Evolutionary conservation across 2,113 vertebrate genomes (phyloP), one percentile per base, ranked within the genome.

Genomic region (Platichthys stellatus): DNA sequence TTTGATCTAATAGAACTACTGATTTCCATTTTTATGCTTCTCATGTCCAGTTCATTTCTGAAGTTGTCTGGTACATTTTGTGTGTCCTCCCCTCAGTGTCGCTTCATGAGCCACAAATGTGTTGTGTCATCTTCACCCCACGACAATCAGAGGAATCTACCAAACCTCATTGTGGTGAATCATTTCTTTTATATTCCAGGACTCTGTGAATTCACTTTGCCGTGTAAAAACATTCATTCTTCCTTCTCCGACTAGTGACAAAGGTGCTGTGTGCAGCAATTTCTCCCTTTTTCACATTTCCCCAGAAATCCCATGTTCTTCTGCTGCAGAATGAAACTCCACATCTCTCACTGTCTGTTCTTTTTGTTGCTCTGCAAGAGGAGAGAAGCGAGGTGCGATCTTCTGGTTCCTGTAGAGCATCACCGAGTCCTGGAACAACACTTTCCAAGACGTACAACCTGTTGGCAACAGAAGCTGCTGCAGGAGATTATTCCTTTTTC

Each of bases 241-340:
- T 71, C 18, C 24, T 2, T 59, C 58, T 26, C 61, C 84, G 64
- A 62, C 72, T 81, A 81, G 81, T 88, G 83, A 88, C 81, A 84
- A 83, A 77, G 63, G 56, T 20, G 56, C 49, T 5, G 12, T 8
- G 72, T 59, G 76, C 63, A 38, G 45, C 65, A 65, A n/a, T 47
- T 58, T 43, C 8, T 0, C n/a, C 69, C 35, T 60, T 64, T 59
- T 66, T 23, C 35, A 18, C 15, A 31, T 10, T 78, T 66, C 43
- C 53, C 56, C 72, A 62, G 26, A 7, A 15, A 65, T 45, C 60
- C 64, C 51, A 18, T 24, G 31, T 7, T 23, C n/a, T 2, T 18
- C 53, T 23, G 53, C 53, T 10, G 9, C 53, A 56, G 51, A 53
- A 13, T 7, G 18, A 53, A 53, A 53, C 15, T n/a, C 17, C 4